Evolutionary conservation across 2,888 invertebrate genomes (phyloP), one percentile per base, ranked within the genome.

Genomic region (Caenorhabditis angaria): DNA sequence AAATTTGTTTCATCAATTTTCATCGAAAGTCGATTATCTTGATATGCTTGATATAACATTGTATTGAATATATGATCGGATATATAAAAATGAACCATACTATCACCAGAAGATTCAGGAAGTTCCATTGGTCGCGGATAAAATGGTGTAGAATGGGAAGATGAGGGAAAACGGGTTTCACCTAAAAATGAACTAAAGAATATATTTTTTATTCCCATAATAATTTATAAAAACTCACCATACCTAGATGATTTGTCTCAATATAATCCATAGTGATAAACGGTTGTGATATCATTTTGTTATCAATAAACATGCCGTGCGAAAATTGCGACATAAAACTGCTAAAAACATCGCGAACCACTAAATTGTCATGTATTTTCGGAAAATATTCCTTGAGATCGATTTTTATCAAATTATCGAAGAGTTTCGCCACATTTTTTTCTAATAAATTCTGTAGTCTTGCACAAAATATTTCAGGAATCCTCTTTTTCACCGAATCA

Each of bases 31-130:
- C 81, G 71, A 60, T 86, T 84, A 41, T 69, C 75, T 59, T 86
- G 81, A 69, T 85, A 86, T 2, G 86, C 84, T 47, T 86, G 83
- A 67, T 85, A 86, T 2, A 86, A 71, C 62, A 86, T 70, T 14
- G 83, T 81, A 59, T 86, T 86, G 55, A 85, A 68, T 6, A 84
- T 65, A 74, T 84, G 84, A 58, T 86, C 85, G 0, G 85, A 84
- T 1, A 80, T 84, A 63, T 82, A 86, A 28, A 86, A 77, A 70
- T 86, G 84, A 51, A 85, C 67, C 86, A 86, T 86, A 63, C 63
- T 64, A 58, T 68, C 68, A 10, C 58, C 47, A 22, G 80, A 77
- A 51, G 77, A 65, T n/a, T 59, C 48, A 22, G 63, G 60, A 5
- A 67, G 66, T 24, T 70, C 65, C 78, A 85, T 85, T 10, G 75